Conservation (phyloP, 2,888 invertebrate genomes). For the Drosophila subsilvestris region DNA sequence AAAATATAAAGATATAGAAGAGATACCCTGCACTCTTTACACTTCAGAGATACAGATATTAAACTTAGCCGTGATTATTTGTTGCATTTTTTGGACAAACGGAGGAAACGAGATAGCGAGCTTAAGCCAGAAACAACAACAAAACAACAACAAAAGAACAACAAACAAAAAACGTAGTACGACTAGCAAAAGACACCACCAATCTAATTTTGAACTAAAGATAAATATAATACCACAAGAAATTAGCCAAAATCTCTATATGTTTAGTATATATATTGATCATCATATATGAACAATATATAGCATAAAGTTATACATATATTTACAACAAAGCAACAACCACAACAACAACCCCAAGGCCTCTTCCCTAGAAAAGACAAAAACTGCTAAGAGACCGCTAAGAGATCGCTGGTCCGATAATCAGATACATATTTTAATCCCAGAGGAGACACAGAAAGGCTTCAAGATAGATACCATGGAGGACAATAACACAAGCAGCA, state of each 20-base stretch:
- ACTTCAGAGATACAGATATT: slow-evolving; percentile 34
- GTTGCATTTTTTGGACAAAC: slow-evolving; percentile 67
- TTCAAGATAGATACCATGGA: slow-evolving; percentile 78
- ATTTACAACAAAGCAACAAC: slow-evolving; percentile 51
- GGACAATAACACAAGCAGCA: slow-evolving; percentile 83
- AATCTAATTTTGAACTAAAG: slow-evolving; percentile 69
- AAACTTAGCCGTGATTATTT: slow-evolving; percentile 67
- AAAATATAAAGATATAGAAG: background rate
- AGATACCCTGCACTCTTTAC: background rate
- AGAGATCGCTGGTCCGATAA: slow-evolving; percentile 9
- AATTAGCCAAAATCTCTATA: slow-evolving; percentile 64
- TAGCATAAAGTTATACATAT: slow-evolving; percentile 43
- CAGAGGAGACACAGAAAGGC: slow-evolving; percentile 26
- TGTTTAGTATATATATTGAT: slow-evolving; percentile 56
- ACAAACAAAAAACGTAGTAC: slow-evolving; percentile 76
- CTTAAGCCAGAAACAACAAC: slow-evolving; percentile 20
- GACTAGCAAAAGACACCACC: slow-evolving; percentile 81
- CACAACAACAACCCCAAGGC: slow-evolving; percentile 39
- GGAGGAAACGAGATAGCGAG: slow-evolving; percentile 16
- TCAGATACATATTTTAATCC: slow-evolving; percentile 40
- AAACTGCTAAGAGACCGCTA: slow-evolving; percentile 18
- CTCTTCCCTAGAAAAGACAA: slow-evolving; percentile 33
- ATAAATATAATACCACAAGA: slow-evolving; percentile 30
- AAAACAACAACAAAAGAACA: slow-evolving; percentile 50
- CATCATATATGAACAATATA: slow-evolving; percentile 56